Evolutionary conservation across 2,113 vertebrate species (phyloP), one percentile per base, ranked within the genome.

Genomic region (Lycocorax pyrrhopterus): DNA sequence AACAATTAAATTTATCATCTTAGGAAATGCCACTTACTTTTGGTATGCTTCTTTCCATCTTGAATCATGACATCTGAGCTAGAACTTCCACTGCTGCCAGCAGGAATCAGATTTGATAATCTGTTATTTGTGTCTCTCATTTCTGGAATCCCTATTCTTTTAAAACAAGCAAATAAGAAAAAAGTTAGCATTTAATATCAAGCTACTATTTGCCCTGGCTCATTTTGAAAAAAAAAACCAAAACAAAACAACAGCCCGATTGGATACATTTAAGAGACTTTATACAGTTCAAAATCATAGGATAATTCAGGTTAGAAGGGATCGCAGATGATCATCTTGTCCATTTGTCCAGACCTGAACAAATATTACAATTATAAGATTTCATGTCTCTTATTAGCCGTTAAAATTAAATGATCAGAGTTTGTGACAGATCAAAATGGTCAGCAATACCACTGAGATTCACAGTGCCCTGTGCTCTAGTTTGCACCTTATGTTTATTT

Each of bases 21-120:
- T 43, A 66, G 63, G 58, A 87, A 60, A 66, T 21, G 52, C 9
- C 43, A 94, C 97, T 98, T 97, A 99, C 99, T 98, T 98, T 98
- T 98, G 22, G 87, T 27, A 60, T 79, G 41, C 72, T 96, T 98
- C 89, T 96, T 98, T 75, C 95, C 67, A 47, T 98, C 98, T 92
- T 95, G 97, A 85, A 69, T 94, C 51, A 94, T 77, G 16, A 93
- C 64, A 26, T 67, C 74, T 47, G 72, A 85, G 25, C 79, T 52
- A 75, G 21, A 79, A 51, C 69, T 87, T 68, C 79, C 39, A 52
- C 21, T 81, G 35, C 16, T 87, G 59, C 46, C 71, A 84, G 63
- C 6, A 89, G 12, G 3, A 8, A 74, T 69, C 3, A 1, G 33
- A 56, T 46, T 68, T 49, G 73, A 63, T 37, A 68, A 77, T 32